Evolutionary conservation across 2,797 vertebrate species (phyloP).

Genomic region (Phyllotis vaccarum): DNA sequence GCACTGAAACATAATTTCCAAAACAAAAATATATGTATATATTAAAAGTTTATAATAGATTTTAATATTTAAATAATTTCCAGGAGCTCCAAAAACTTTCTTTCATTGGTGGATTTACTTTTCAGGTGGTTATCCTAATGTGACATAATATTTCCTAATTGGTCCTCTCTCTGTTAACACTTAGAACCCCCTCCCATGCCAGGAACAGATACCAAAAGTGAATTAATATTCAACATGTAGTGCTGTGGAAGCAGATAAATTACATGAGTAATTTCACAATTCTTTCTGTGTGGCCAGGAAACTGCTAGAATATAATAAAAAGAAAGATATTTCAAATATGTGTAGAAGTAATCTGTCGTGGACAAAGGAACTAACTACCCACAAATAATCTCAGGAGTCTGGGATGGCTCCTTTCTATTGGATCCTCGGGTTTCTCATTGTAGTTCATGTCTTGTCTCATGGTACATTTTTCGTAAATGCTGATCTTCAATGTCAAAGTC

Average conservation of each 20-base stretch:
- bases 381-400: neutral
- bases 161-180: neutral
- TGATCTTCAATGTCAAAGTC: slow-evolving; percentile 19
- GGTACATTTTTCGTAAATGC: slow-evolving; percentile 43
- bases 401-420: neutral
- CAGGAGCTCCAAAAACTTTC: slow-evolving; percentile 17
- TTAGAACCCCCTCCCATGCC: neutral
- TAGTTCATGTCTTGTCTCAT: neutral
- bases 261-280: slow-evolving; percentile 33
- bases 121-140: slow-evolving; percentile 41
- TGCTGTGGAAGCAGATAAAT: slow-evolving; percentile 62
- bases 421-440: slow-evolving; percentile 17
- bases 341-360: neutral
- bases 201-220: neutral
- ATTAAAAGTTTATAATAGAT: neutral
- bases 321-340: neutral
- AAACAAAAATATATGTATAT: slow-evolving; percentile 31
- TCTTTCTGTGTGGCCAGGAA: slow-evolving; percentile 51
- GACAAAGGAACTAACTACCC: neutral
- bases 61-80: slow-evolving; percentile 55
- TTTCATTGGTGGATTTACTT: slow-evolving; percentile 43
- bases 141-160: slow-evolving; percentile 12
- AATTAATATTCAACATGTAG: slow-evolving; percentile 74
- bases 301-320: neutral
- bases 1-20: slow-evolving; percentile 26